These are phyloP conservation scores for Phortica okadai DNA, from an alignment of 2,888 invertebrate genomes.

Conservation along the genomic window DNA sequence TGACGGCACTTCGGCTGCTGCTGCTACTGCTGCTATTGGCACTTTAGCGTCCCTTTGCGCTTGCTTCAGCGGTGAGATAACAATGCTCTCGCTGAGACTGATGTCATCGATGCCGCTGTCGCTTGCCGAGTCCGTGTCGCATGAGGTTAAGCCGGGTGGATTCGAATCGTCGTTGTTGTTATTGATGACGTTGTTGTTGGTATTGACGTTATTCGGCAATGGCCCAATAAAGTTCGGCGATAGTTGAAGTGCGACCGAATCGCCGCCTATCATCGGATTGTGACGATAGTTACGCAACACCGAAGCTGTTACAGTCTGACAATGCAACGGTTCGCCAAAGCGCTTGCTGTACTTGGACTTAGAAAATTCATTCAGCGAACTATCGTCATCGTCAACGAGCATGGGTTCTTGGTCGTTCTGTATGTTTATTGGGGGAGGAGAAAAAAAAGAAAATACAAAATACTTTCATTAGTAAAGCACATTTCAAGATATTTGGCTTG, in stretches of 20 bases:
- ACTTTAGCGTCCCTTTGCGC: slow-evolving; percentile 21
- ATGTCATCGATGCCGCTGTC: slow-evolving; percentile 74
- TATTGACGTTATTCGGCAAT: slow-evolving; percentile 34
- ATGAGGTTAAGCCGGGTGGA: slow-evolving; percentile 67
- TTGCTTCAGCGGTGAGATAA: slow-evolving; percentile 41
- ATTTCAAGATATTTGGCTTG: background rate
- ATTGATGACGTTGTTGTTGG: background rate
- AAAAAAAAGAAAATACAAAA: slow-evolving; percentile 33
- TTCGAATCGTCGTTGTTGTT: slow-evolving; percentile 63
- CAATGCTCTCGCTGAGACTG: slow-evolving; percentile 50
- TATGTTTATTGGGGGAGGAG: slow-evolving; percentile 42
- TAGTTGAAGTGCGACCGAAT: slow-evolving; percentile 58
- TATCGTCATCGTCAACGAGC: slow-evolving; percentile 59
- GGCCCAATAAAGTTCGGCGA: slow-evolving; percentile 61
- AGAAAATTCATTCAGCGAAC: slow-evolving; percentile 48
- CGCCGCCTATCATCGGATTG: slow-evolving; percentile 75
- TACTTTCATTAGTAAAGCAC: slow-evolving; percentile 35
- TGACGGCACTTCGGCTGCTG: slow-evolving; percentile 19
- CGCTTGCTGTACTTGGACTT: slow-evolving; percentile 25
- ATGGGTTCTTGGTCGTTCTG: slow-evolving; percentile 49
- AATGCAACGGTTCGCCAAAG: slow-evolving; percentile 55
- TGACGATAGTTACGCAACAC: slow-evolving; percentile 68
- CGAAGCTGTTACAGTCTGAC: slow-evolving; percentile 57
- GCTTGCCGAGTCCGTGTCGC: slow-evolving; percentile 69
- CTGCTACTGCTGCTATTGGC: background rate